Evolutionary conservation across 2,888 invertebrate genomes (phyloP), one percentile per base, ranked within the genome.

Genomic region (Lucinisca nassula): DNA sequence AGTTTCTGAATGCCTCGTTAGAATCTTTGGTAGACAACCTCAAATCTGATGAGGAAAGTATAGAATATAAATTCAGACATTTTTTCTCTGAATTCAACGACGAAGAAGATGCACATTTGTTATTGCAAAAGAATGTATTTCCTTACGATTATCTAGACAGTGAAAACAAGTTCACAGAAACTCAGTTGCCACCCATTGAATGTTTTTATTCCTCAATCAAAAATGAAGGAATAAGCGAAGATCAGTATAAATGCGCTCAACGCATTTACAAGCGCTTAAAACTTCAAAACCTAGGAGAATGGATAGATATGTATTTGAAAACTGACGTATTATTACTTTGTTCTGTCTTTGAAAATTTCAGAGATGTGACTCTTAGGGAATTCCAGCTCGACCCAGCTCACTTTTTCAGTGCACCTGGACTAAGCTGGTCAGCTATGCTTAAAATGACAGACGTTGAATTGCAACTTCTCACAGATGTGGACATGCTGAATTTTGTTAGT

Each of bases 361-460:
- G 87, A 78, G 38, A 55, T 17, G 37, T 85, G 40, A 76, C 78
- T 38, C 37, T 84, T 8, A 45, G 61, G 35, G 45, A 84, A 14
- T 90, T 88, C 61, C 40, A 72, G 27, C 30, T 90, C 10, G 88
- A 88, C 75, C 72, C 82, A 4, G 73, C 76, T 77, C 86, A 88
- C 35, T 90, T 82, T 61, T 86, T 80, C 32, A 84, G 86, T 8
- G 45, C 83, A 17, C 90, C 88, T 1, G 86, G 88, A 70, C 75
- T 88, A 10, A 55, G 76, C 17, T 86, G 79, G 85, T n/a, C 76
- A 6, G 77, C 76, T 17, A 55, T 55, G 6, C 49, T 87, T 0
- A 82, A 82, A 61, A 87, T 85, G 84, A 87, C 79, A 8, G 45
- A 58, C 17, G 82, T 87, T 0, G n/a, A 38, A 24, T 49, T 88